Evolutionary conservation across 35 echinoderm and acorn worm genomes (phyloP), one percentile per base, ranked within the genome.

Genomic region (Acanthaster planci): DNA sequence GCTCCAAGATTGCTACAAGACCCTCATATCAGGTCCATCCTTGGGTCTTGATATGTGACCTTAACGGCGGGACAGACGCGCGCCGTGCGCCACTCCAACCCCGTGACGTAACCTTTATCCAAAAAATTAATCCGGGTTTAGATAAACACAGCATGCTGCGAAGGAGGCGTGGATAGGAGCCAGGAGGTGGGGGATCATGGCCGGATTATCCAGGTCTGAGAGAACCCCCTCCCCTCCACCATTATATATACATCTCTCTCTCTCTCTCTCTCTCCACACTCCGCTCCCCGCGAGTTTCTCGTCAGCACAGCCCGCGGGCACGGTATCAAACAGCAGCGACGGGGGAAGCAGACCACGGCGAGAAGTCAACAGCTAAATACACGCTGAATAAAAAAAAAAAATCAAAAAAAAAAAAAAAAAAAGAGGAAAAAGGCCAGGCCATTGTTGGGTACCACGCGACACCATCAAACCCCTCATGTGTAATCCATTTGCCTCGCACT

Each of bases 341-440:
- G 14, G 34, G 29, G 29, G 19, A n/a, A 72, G 30, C 64, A 72
- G 30, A 26, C 14, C 42, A 6, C 42, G 42, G 18, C 34, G 14
- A 72, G 64, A 72, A 72, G 64, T 72, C 64, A 72, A 72, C 64
- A 16, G 64, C 64, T 72, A 72, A 72, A 26, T 72, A 72, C 64
- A 72, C 26, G 64, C 26, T 72, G 64, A 72, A 47, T 12, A 47
- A 4, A 47, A 4, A n/a, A n/a, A n/a, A n/a, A n/a, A n/a, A n/a
- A n/a, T n/a, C n/a, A n/a, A n/a, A n/a, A n/a, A n/a, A n/a, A n/a
- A n/a, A n/a, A n/a, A n/a, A n/a, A n/a, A n/a, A n/a, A n/a, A n/a
- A n/a, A n/a, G n/a, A n/a, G n/a, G n/a, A n/a, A n/a, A 12, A 12
- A 12, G 42, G 42, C 42, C 42, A 47, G 42, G 23, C 19, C 34